Conservation (phyloP, 2,888 invertebrate species). For the Drosophila siamana region DNA sequence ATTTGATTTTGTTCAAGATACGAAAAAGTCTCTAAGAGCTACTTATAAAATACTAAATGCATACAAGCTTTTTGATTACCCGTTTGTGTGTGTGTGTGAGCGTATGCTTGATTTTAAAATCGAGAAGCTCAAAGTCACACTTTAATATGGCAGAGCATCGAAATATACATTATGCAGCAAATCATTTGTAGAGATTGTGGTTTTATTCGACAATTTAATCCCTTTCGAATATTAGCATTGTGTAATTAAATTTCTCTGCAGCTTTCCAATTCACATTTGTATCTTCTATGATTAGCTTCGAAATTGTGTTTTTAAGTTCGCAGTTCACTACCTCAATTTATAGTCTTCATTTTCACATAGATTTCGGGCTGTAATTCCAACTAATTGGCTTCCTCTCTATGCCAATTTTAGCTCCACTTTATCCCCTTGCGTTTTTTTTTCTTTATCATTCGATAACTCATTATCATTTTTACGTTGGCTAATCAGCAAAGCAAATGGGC, state of each 20-base stretch:
- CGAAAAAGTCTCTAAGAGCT: conserved; percentile 9
- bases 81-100: background rate
- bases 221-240: background rate
- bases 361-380: conserved; percentile 10
- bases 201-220: background rate
- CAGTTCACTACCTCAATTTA: background rate
- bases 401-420: background rate
- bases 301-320: background rate
- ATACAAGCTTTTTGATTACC: conserved; percentile 18
- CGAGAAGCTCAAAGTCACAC: background rate
- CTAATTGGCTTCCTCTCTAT: conserved; percentile 23
- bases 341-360: conserved; percentile 2
- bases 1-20: conserved; percentile 25
- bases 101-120: background rate
- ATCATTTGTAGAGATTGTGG: background rate
- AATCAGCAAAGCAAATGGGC: conserved; percentile 53
- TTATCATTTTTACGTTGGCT: conserved; percentile 45
- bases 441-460: conserved; percentile 24
- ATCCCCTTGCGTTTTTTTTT: background rate
- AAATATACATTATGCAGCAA: background rate
- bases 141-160: background rate
- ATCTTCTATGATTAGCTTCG: no score
- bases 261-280: background rate
- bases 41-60: conserved; percentile 26
- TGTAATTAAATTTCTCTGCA: background rate